phyloP scores from a whole-genome alignment of 2,113 vertebrate species.

The Phocoena phocoena region DNA sequence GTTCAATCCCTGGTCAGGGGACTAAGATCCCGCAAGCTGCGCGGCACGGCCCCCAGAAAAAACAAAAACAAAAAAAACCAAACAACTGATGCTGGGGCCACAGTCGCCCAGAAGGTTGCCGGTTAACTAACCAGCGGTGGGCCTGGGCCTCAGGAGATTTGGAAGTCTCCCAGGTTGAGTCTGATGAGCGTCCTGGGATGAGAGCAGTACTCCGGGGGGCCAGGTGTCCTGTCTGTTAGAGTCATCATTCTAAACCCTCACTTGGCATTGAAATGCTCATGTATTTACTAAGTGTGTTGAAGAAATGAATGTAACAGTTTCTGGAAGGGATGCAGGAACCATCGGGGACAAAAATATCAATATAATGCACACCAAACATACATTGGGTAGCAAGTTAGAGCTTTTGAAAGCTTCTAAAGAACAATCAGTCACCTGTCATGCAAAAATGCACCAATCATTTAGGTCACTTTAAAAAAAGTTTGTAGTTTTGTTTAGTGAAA shows the following conservation, averaged over 20 bases:
- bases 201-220: not conserved
- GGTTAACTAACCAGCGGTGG: not conserved
- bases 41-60: not conserved
- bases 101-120: not conserved
- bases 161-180: not conserved
- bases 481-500: not conserved
- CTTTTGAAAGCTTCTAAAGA: not conserved
- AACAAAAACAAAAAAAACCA: not conserved
- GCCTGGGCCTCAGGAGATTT: not conserved
- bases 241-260: not conserved
- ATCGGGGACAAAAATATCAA: not conserved
- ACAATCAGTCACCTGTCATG: not conserved
- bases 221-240: not conserved
- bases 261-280: not conserved
- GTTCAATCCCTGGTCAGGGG: not conserved
- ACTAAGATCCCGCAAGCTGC: not conserved
- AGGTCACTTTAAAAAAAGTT: not conserved
- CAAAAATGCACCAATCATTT: not conserved
- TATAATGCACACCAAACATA: not conserved
- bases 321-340: not conserved
- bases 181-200: no score
- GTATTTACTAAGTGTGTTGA: not conserved
- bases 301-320: not conserved
- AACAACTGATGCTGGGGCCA: not conserved
- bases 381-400: not conserved